Base-by-base conservation (phyloP, 1,140 invertebrate genomes). In the Helicoverpa zea region DNA sequence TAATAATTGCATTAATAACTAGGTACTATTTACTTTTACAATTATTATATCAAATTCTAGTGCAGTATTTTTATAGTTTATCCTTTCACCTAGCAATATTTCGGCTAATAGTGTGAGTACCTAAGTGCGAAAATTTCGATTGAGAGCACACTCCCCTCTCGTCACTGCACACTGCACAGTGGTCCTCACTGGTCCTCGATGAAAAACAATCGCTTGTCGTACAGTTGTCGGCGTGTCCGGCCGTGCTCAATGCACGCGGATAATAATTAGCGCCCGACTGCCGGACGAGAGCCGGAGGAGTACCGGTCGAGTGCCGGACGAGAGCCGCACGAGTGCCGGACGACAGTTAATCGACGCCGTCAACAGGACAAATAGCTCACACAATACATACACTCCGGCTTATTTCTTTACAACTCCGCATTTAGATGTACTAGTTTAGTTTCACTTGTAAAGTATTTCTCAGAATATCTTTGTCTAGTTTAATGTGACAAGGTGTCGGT, bases 201-300 rank as follows among this genome's bases (percentile, higher is more conserved):
- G 58, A 18, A 68, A 68, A 68, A 68, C 64, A 49, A 49, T 68
- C 43, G 49, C 16, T n/a, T 18, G 43, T 68, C 64, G 43, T 49
- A 49, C 47, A 68, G 64, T 68, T 68, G 64, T 68, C 64, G 49
- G 12, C 43, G 64, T 16, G 64, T 66, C 63, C 63, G 35, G 63
- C n/a, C 1, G 4, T 9, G 18, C 3, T 11, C 7, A 72, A n/a
- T 72, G 68, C 23, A 10, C 7, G 43, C 68, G 18, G 18, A 52
- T 72, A 72, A 52, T 72, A 72, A 72, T 72, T 72, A 72, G 68
- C 68, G 35, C 12, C 1, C 11, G 66, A 70, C 49, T 30, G 68
- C 68, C 68, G 68, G 68, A 29, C 68, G 68, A 72, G 68, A n/a
- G 68, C 68, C 68, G 68, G 68, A 29, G 49, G 68, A 72, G 68